A percentile compares a stretch with the other conserved stretches of the same genome.
These are phyloP conservation scores for Drosophila eugracilis DNA, from an alignment of 1,140 invertebrate genomes.

Conservation along the genomic window DNA sequence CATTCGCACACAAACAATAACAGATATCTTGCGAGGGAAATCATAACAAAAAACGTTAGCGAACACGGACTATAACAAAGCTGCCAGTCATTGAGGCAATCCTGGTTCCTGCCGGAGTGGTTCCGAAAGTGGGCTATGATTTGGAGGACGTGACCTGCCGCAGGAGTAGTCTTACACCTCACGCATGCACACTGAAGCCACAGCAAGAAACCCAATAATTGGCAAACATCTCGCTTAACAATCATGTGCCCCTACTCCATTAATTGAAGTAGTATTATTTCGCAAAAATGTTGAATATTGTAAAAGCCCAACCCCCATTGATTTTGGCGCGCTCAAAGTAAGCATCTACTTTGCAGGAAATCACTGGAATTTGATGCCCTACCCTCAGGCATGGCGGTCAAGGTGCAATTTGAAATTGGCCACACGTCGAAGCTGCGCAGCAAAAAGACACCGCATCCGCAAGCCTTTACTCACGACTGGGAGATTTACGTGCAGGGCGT, in stretches of 20 bases:
- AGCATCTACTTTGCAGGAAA: conserved; percentile 6
- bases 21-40: conserved; percentile 13
- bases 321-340: conserved; percentile 23
- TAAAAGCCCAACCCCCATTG: not conserved
- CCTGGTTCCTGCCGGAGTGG: not conserved
- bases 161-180: conserved; percentile 11
- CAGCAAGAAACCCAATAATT: not conserved
- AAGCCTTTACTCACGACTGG: conserved; percentile 99
- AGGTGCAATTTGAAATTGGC: conserved; percentile 96
- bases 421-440: conserved; percentile 93
- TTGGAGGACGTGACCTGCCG: conserved; percentile 8
- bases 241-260: not conserved
- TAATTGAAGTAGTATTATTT: too few relatives aligned
- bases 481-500: conserved; percentile 96
- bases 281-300: too few relatives aligned
- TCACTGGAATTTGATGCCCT: conserved; percentile 46
- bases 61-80: not conserved
- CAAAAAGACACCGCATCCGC: conserved; percentile 89
- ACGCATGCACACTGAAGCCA: conserved; percentile 24
- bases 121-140: not conserved
- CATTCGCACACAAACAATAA: conserved; percentile 48
- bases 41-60: conserved; percentile 32
- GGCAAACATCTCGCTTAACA: not conserved
- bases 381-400: conserved; percentile 88
- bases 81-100: too few relatives aligned